These are phyloP conservation scores for Desoria tigrina DNA, from an alignment of 2,888 invertebrate species.

Conservation along the genomic window DNA sequence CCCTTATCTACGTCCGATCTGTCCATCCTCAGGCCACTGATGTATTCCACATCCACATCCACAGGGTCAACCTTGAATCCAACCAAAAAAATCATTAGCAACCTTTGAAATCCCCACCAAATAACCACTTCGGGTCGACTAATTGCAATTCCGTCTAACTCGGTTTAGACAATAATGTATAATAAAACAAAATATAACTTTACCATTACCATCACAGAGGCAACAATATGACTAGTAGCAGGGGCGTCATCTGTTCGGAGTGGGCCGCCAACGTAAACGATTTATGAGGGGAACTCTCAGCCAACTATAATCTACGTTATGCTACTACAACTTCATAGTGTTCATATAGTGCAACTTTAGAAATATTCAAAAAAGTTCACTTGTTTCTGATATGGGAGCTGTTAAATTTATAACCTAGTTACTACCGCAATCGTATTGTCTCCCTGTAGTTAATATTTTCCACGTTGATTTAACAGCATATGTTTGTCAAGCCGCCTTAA, in stretches of 20 bases:
- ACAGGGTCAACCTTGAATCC: neutral
- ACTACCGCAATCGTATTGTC: no score
- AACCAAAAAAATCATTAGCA: neutral
- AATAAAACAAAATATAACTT: neutral
- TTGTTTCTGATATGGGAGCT: no score
- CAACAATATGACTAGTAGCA: neutral
- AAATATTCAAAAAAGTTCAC: no score
- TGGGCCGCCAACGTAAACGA: conserved; percentile 1
- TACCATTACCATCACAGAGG: neutral
- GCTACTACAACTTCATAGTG: no score
- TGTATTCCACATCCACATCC: conserved; percentile 8
- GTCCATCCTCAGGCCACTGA: conserved; percentile 15
- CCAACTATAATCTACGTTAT: no score
- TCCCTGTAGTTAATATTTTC: no score
- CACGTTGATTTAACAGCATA: no score
- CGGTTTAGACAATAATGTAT: neutral
- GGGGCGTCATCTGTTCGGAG: conserved; percentile 9
- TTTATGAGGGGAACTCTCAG: neutral
- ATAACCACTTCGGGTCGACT: neutral
- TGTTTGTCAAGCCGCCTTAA: no score
- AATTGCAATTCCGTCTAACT: neutral
- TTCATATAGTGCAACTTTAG: no score
- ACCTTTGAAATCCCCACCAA: neutral
- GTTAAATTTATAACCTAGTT: no score
- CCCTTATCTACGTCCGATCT: conserved; percentile 9